Conservation (phyloP, 2,797 vertebrate species). For the Amphiprion clarkii region DNA sequence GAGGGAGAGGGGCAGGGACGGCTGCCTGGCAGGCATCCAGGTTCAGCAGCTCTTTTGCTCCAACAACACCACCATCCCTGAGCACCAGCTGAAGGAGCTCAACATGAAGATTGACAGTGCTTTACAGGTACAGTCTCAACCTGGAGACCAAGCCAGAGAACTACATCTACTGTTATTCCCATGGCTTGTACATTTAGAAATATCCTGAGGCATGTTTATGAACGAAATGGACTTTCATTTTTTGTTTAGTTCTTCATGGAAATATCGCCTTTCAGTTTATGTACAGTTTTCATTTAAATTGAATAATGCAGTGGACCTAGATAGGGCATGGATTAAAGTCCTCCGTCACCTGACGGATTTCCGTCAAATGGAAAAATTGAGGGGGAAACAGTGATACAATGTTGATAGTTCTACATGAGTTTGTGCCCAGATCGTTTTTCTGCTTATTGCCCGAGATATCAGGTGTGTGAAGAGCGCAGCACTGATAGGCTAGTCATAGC, state of each 20-base stretch:
- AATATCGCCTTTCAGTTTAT: background rate
- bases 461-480: too few relatives aligned
- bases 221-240: too few relatives aligned
- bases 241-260: background rate
- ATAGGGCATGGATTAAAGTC: too few relatives aligned
- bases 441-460: too few relatives aligned
- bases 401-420: too few relatives aligned
- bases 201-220: background rate
- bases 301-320: background rate
- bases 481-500: too few relatives aligned
- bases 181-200: background rate
- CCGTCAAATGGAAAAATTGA: too few relatives aligned
- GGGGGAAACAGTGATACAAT: too few relatives aligned
- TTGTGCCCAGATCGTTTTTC: too few relatives aligned
- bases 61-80: conserved; percentile 94
- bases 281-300: conserved; percentile 1
- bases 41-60: conserved; percentile 99
- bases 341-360: too few relatives aligned
- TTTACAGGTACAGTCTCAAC: conserved; percentile 88
- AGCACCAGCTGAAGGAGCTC: conserved; percentile 97
- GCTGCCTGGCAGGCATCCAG: conserved; percentile 96
- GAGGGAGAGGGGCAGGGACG: conserved; percentile 93
- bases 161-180: background rate
- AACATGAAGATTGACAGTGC: conserved; percentile 96
- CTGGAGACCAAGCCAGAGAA: background rate